Percentiles rank a stretch among this genome's conserved stretches.
phyloP scores from a whole-genome alignment of 1,140 invertebrate genomes.

The Drosophila sulfurigaster region DNA sequence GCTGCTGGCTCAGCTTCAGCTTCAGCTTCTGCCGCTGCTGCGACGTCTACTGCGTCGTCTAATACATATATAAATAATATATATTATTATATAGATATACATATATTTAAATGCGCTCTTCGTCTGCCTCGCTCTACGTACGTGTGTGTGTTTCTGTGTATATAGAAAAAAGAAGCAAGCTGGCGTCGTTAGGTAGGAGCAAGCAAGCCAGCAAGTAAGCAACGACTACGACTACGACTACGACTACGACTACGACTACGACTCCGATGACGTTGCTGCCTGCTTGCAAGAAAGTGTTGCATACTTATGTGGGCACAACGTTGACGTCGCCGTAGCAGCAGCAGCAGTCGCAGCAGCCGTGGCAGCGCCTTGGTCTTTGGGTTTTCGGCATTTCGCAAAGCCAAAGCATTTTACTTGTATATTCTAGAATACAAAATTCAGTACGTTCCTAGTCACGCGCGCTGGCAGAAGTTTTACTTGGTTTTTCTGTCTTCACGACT shows the following conservation, averaged over 20 bases:
- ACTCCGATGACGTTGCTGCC: conserved; percentile 37
- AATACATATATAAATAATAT: conserved; percentile 84
- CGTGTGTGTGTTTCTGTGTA: conserved; percentile 7
- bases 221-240: conserved; percentile 3
- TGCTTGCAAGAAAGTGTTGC: conserved; percentile 81
- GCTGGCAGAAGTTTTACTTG: conserved; percentile 80
- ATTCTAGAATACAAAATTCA: conserved; percentile 78
- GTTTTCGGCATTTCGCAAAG: conserved; percentile 53
- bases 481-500: conserved; percentile 67
- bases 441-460: conserved; percentile 84
- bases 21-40: conserved; percentile 31
- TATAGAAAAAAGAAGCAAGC: conserved; percentile 60
- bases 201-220: conserved; percentile 46
- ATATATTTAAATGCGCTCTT: conserved; percentile 81
- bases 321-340: conserved; percentile 63
- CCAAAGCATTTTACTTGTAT: conserved; percentile 76
- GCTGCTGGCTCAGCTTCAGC: conserved; percentile 34
- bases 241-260: conserved; percentile 15
- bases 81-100: conserved; percentile 81
- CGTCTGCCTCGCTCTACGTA: conserved; percentile 8
- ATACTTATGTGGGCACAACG: conserved; percentile 73
- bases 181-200: conserved; percentile 54
- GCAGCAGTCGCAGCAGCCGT: conserved; percentile 30
- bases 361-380: conserved; percentile 74
- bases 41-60: conserved; percentile 67